A percentile compares a stretch with the other conserved stretches of the same genome.
Conservation (phyloP, 2,888 invertebrate species). For the Cheilosia pagana region DNA sequence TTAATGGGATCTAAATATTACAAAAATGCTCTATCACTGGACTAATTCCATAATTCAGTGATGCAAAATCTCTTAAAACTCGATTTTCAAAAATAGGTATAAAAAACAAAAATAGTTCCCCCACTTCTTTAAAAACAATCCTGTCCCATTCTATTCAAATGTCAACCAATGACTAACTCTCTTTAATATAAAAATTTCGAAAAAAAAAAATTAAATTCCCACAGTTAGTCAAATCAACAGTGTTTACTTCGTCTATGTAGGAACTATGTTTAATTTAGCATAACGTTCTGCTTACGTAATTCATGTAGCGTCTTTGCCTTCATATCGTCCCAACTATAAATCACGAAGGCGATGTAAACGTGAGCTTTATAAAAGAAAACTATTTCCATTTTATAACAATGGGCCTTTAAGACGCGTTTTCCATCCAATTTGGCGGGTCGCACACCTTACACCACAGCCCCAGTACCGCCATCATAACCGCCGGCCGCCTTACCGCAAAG, state of each 20-base stretch:
- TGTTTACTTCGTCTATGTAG: neutral
- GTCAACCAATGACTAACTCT: too few relatives aligned
- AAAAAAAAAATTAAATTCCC: too few relatives aligned
- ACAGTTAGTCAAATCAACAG: slow-evolving; percentile 3
- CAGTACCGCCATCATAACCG: neutral
- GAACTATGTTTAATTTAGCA: slow-evolving; percentile 29
- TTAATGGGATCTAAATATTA: too few relatives aligned
- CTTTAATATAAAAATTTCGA: too few relatives aligned
- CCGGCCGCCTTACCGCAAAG: slow-evolving; percentile 27
- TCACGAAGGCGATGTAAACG: neutral
- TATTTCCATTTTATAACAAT: slow-evolving; percentile 31
- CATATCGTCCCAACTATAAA: neutral
- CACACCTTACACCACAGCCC: slow-evolving; percentile 22
- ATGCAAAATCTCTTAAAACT: too few relatives aligned
- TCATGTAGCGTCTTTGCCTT: neutral
- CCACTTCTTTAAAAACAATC: too few relatives aligned
- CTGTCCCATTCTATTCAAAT: too few relatives aligned
- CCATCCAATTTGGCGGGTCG: slow-evolving; percentile 19
- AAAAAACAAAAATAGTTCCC: too few relatives aligned
- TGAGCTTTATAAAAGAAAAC: neutral
- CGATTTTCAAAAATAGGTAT: too few relatives aligned
- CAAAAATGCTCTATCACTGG: too few relatives aligned
- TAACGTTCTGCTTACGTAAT: slow-evolving; percentile 17
- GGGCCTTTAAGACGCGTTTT: slow-evolving; percentile 35
- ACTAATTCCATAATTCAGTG: too few relatives aligned